Base-by-base conservation (phyloP, 2,888 invertebrate species). In the Sceliomorpha sp. region DNA sequence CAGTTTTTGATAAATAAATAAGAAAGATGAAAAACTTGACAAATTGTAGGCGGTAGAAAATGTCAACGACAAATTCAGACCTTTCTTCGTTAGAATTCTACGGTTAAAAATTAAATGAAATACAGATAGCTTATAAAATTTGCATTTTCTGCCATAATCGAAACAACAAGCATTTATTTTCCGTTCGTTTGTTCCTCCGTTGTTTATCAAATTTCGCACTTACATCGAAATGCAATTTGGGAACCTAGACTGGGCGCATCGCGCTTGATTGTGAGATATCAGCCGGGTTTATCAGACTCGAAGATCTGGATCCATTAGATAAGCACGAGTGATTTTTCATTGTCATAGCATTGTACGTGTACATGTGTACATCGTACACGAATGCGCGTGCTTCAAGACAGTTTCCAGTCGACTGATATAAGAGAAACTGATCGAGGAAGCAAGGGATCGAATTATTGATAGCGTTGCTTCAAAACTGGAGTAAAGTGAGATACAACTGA, bases 381-480 rank as follows among this genome's bases (percentile, higher is more conserved):
- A 53, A 45, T 31, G 51, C 45, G 51, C 53, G 51, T 51, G 62
- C 20, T 62, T 12, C 14, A 36, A 63, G 63, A 55, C 48, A 53
- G 53, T 40, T 51, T 62, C 39, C 34, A 55, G 42, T 47, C 55
- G 48, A 42, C 42, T 56, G 55, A 20, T 24, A 37, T 14, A 50
- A 29, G 40, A 36, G 36, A 15, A 24, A 15, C 15, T 8, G 17
- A 26, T 17, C 42, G 42, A 63, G 36, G 48, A 48, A 55, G 63
- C 48, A 48, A 63, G 55, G 55, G 63, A 20, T 63, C 55, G 55
- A 63, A 64, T 64, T 50, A 64, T 64, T 64, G 56, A 55, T 48
- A 56, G 37, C 55, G 50, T 56, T 56, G 50, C 56, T 64, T 64
- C 45, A 56, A 48, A 56, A 64, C 44, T 66, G 40, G 53, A 47